Percentiles rank a stretch among this genome's conserved stretches.
Conservation (phyloP, 2,888 invertebrate species). For the Drosophila mettleri region DNA sequence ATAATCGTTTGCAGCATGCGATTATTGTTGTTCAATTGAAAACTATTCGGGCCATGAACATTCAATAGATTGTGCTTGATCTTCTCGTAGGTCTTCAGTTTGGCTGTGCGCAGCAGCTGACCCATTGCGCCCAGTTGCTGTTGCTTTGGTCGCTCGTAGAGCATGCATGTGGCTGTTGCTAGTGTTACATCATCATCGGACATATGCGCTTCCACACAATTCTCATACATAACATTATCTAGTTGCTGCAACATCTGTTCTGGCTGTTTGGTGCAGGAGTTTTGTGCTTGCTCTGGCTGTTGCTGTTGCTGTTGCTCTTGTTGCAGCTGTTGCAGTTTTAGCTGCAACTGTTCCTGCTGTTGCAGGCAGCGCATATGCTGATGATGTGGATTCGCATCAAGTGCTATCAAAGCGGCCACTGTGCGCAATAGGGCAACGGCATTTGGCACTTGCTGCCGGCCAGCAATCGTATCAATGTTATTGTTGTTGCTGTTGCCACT, state of each 20-base stretch:
- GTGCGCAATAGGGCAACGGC: conserved; percentile 83
- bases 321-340: conserved; percentile 84
- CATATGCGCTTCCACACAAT: conserved; percentile 63
- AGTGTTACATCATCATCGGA: conserved; percentile 51
- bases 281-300: conserved; percentile 74
- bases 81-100: conserved; percentile 83
- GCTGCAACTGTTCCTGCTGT: conserved; percentile 79
- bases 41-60: conserved; percentile 73
- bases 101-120: conserved; percentile 82
- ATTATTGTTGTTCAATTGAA: conserved; percentile 63
- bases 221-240: conserved; percentile 71
- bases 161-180: conserved; percentile 33
- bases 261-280: conserved; percentile 84
- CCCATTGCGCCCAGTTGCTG: conserved; percentile 67
- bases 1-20: conserved; percentile 82
- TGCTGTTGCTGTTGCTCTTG: conserved; percentile 51
- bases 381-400: conserved; percentile 85
- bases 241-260: conserved; percentile 79
- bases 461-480: conserved; percentile 48
- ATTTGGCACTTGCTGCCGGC: conserved; percentile 76
- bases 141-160: conserved; percentile 37
- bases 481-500: conserved; percentile 56
- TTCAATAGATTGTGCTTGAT: conserved; percentile 82
- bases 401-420: conserved; percentile 82
- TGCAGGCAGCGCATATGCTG: conserved; percentile 84